Base-by-base conservation (phyloP, 2,113 vertebrate species). In the Zapus hudsonius region DNA sequence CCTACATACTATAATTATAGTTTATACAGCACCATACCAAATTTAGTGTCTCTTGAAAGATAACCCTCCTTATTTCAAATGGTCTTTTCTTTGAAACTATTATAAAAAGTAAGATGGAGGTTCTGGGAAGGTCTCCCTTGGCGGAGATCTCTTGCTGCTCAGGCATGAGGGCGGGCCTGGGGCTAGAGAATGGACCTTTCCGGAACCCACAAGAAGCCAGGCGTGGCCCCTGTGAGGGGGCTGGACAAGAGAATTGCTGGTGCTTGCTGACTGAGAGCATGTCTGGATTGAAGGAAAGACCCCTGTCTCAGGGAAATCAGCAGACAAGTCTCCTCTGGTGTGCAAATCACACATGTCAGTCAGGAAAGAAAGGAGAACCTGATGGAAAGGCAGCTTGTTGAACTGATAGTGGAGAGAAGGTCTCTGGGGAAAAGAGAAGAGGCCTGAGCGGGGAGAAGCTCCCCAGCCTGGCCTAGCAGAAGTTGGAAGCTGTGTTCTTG, bases 311-410 rank as follows among this genome's bases (percentile, higher is more conserved):
- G 12, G 47, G 47, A 47, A 47, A 47, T 47, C 7, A 47, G 47
- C 47, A 47, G 47, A 47, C 47, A 12, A 47, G 47, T 8, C 7
- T 7, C 47, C 7, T 12, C 7, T 7, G 47, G 47, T 47, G 47
- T 12, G 12, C 12, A 47, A 47, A 47, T 47, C 47, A 47, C 47
- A 47, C 47, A 7, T 12, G 12, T 12, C 7, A 7, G 88, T 44
- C 81, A 75, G 80, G 70, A 6, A 81, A 80, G 78, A 42, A 84
- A 87, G 38, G 57, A 72, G 89, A n/a, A 79, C 25, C 74, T 76
- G 80, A 63, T 23, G 29, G 5, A 67, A 90, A 72, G 4, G 20
- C 79, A n/a, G n/a, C 75, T 94, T n/a, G 42, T 55, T 59, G 86
- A 57, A 74, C 0, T 59, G 13, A 74, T 27, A 22, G 67, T 25